These are phyloP conservation scores for Dasypus novemcinctus DNA, from an alignment of 2,113 vertebrate species.

Conservation along the genomic window DNA sequence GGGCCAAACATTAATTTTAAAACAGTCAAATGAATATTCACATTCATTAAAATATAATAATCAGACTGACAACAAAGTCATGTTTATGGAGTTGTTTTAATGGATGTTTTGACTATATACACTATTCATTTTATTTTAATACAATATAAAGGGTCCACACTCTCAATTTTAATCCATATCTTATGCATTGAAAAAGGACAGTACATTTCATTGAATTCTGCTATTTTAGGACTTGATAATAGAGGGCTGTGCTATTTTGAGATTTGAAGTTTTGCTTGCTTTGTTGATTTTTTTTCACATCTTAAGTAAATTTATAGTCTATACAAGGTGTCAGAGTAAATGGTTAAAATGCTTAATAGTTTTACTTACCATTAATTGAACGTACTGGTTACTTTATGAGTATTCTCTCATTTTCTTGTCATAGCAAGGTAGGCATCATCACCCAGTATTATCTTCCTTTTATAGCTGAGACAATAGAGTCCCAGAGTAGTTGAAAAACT, in stretches of 20 bases:
- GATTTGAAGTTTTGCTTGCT: conserved; percentile 41
- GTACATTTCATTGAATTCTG: not conserved
- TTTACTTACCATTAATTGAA: not conserved
- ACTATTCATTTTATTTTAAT: conserved; percentile 30
- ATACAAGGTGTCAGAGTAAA: not conserved
- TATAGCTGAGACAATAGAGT: not conserved
- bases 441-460: not conserved
- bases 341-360: not conserved
- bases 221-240: not conserved
- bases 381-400: not conserved
- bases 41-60: conserved; percentile 22
- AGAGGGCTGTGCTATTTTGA: not conserved
- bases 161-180: not conserved
- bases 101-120: not conserved
- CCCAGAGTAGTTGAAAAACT: not conserved
- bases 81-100: not conserved
- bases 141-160: not conserved
- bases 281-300: not conserved
- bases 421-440: not conserved
- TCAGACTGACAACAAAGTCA: not conserved
- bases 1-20: not conserved
- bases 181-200: not conserved
- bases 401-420: not conserved
- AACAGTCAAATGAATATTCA: conserved; percentile 21
- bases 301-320: not conserved